Conservation (phyloP, 1,140 invertebrate species). For the Asbolus verrucosus region DNA sequence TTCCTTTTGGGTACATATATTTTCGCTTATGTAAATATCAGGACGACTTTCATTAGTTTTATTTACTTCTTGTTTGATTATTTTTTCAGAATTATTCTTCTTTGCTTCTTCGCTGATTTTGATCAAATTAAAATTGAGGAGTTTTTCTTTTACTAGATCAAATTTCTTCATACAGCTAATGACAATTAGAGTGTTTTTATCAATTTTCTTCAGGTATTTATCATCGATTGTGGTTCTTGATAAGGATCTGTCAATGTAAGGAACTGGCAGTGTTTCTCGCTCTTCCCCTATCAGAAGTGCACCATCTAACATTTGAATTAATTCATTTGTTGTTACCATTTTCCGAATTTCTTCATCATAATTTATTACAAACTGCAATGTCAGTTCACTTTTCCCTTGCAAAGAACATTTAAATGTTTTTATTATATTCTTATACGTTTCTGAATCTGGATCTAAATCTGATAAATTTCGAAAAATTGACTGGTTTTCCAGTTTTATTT, state of each 20-base stretch:
- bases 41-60: too few relatives aligned
- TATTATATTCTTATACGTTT: not conserved
- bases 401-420: not conserved
- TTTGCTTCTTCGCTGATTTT: not conserved
- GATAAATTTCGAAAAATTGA: not conserved
- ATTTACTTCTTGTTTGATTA: not conserved
- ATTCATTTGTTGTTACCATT: not conserved
- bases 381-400: not conserved
- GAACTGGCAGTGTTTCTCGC: not conserved
- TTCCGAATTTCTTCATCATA: not conserved
- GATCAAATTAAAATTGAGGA: constrained; percentile 1
- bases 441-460: constrained; percentile 7
- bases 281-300: not conserved
- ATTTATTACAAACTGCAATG: not conserved
- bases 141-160: not conserved
- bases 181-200: constrained; percentile 2
- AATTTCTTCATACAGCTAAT: not conserved
- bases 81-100: not conserved
- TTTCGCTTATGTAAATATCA: not conserved
- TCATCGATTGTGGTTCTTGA: not conserved
- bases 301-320: constrained; percentile 2
- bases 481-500: not conserved
- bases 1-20: not conserved
- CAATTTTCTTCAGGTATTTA: not conserved
- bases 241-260: not conserved